Evolutionary conservation across 2,888 invertebrate species (phyloP).

Genomic region (Torymus aiolomorphi): DNA sequence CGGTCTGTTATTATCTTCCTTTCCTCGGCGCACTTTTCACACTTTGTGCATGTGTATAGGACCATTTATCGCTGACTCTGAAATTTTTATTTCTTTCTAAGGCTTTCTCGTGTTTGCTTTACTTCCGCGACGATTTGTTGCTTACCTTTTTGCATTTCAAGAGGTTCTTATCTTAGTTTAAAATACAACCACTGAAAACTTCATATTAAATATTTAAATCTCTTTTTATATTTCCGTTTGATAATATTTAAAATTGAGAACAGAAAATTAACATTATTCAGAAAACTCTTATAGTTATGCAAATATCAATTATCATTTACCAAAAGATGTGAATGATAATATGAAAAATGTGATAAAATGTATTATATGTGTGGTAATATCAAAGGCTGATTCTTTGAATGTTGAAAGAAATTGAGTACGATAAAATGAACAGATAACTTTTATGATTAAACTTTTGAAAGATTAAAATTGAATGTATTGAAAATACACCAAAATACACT

Average conservation of each 20-base stretch:
- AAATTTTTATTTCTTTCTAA: conserved; percentile 25
- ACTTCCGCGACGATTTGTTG: conserved; percentile 19
- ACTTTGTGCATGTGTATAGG: conserved; percentile 34
- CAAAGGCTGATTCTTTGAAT: too few relatives aligned
- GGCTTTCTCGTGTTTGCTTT: conserved; percentile 4
- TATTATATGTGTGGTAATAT: too few relatives aligned
- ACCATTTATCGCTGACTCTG: conserved; percentile 13
- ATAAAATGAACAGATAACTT: too few relatives aligned
- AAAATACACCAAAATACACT: too few relatives aligned
- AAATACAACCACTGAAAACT: neutral
- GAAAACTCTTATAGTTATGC: too few relatives aligned
- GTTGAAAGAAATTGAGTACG: too few relatives aligned
- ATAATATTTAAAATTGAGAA: neutral
- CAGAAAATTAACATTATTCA: too few relatives aligned
- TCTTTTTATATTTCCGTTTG: neutral
- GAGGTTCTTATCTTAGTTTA: neutral
- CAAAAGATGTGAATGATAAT: too few relatives aligned
- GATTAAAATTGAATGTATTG: too few relatives aligned
- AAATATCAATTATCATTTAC: too few relatives aligned
- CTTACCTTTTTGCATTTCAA: neutral
- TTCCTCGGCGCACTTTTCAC: conserved; percentile 33
- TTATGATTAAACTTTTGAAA: too few relatives aligned
- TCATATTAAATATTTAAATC: neutral
- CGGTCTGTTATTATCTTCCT: conserved; percentile 46
- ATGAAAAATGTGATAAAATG: too few relatives aligned